phyloP scores from a whole-genome alignment of 1,140 invertebrate species.

The Rhizoglyphus robini region DNA sequence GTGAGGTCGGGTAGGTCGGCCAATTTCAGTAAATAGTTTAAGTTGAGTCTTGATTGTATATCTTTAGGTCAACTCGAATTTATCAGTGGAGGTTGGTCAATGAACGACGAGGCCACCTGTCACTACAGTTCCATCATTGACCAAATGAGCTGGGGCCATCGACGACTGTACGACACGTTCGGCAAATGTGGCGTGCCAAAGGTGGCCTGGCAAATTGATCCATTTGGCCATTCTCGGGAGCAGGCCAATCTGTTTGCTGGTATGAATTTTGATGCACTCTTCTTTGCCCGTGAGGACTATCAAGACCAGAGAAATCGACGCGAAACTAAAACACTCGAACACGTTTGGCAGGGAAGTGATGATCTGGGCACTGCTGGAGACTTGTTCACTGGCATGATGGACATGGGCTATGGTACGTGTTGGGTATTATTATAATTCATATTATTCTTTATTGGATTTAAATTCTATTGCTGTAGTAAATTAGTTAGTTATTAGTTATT shows the following conservation, averaged over 20 bases:
- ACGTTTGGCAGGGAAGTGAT: conserved; percentile 20
- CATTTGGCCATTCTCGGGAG: conserved; percentile 51
- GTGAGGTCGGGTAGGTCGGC: conserved; percentile 44
- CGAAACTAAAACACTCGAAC: conserved; percentile 17
- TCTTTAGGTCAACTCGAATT: conserved; percentile 66
- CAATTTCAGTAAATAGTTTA: background rate
- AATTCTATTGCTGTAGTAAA: no score
- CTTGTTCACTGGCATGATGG: conserved; percentile 19
- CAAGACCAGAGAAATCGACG: conserved; percentile 16
- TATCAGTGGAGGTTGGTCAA: conserved; percentile 90
- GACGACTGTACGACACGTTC: conserved; percentile 46
- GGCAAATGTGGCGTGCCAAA: conserved; percentile 43
- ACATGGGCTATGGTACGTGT: conserved; percentile 7
- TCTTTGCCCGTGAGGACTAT: conserved; percentile 32
- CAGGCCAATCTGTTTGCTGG: conserved; percentile 46
- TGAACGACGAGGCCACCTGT: conserved; percentile 84
- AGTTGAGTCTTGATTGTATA: background rate
- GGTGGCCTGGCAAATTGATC: conserved; percentile 53
- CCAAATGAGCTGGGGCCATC: conserved; percentile 60
- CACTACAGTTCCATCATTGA: conserved; percentile 89
- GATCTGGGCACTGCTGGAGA: conserved; percentile 17
- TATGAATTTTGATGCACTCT: conserved; percentile 30
- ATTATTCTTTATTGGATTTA: no score
- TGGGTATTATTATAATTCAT: no score
- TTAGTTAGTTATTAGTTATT: no score